Evolutionary conservation across 2,888 invertebrate species (phyloP), one percentile per base, ranked within the genome.

Genomic region (Caenorhabditis sp.): DNA sequence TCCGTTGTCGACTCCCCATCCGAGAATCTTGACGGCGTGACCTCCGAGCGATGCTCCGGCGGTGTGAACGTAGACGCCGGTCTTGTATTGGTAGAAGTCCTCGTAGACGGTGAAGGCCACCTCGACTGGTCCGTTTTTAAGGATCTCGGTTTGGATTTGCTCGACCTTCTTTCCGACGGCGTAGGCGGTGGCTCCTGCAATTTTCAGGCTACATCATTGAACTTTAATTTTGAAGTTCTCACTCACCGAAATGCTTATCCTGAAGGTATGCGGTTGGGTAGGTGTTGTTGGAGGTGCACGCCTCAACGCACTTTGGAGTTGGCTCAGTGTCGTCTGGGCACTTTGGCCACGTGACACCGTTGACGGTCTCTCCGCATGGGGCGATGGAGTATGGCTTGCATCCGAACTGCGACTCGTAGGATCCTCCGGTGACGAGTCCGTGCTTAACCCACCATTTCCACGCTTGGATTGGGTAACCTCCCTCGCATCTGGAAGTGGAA

Each of bases 21-120:
- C 96, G 54, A 96, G 92, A 64, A 96, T 95, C 91, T 95, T 95
- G 77, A 96, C 94, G 47, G 96, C 96, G 93, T 96, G 96, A 0
- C 96, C 96, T 41, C 96, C 96, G 31, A 93, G 94, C 1, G 79
- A 82, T 8, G 94, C 93, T 5, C 96, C 96, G 80, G 94, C 82
- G 41, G 82, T 82, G 80, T 86, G 85, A 26, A 68, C 73, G 74
- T 87, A 87, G 49, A 87, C 64, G 41, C 96, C 96, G 85, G 94
- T 94, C 93, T 96, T 96, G 94, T 97, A 97, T 63, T 94, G 93
- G 4, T 96, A 94, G 91, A 97, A 95, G 93, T 97, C 97, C 51
- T 95, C 94, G 90, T 95, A 97, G 1, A 97, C 97, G 0, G 95
- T 95, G 92, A 97, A 96, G 0, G 96, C 96, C 0, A 94, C 97